These are phyloP conservation scores for Macrotis lagotis DNA, from an alignment of 2,113 vertebrate genomes.

Conservation along the genomic window DNA sequence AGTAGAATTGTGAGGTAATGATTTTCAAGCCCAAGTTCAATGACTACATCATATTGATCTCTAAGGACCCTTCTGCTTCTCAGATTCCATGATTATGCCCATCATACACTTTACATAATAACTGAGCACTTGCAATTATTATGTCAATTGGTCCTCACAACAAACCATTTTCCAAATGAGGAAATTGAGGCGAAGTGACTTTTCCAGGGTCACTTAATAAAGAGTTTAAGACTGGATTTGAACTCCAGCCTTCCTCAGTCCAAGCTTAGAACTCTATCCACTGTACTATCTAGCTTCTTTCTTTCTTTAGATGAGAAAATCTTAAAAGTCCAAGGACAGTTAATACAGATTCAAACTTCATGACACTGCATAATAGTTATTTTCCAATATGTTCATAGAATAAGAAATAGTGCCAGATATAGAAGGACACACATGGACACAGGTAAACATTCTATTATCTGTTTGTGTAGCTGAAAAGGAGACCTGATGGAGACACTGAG, in stretches of 20 bases:
- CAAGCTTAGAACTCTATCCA: background rate
- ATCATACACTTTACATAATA: background rate
- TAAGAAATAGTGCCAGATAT: background rate
- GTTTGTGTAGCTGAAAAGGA: no score
- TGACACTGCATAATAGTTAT: background rate
- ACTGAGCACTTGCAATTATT: background rate
- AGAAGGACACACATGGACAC: background rate
- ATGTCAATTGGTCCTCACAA: background rate
- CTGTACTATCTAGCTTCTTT: background rate
- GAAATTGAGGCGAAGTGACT: background rate
- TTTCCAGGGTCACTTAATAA: background rate
- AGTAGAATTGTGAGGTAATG: background rate
- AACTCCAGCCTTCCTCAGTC: background rate
- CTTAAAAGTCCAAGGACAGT: background rate
- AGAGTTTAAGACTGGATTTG: background rate
- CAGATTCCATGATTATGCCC: background rate
- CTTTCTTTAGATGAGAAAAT: background rate
- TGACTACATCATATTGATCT: background rate
- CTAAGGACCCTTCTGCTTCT: background rate
- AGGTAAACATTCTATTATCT: no score
- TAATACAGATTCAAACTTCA: background rate
- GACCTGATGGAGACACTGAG: no score
- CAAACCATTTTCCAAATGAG: background rate
- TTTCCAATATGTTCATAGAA: background rate
- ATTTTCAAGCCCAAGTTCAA: background rate